phyloP scores from a whole-genome alignment of 2,888 invertebrate species.

The Rhopalosiphum nymphaeae region DNA sequence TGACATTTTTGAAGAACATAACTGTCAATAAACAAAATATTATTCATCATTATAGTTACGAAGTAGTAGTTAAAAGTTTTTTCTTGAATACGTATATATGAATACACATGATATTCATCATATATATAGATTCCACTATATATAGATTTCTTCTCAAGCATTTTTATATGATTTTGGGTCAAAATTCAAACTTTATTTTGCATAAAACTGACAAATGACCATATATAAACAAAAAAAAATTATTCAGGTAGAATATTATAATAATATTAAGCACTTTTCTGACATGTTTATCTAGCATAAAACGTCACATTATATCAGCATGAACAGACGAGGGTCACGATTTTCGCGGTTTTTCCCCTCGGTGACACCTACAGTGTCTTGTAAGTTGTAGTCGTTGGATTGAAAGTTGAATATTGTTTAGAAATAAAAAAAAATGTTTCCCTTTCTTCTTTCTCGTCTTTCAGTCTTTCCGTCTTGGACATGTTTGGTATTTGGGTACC shows the following conservation, averaged over 20 bases:
- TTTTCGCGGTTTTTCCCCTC: slow-evolving; percentile 27
- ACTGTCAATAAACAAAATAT: not conserved
- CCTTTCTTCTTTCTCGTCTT: not conserved
- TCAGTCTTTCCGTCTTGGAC: slow-evolving; percentile 1
- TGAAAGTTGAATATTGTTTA: slow-evolving; percentile 24
- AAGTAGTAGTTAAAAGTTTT: not conserved
- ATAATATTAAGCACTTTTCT: slow-evolving; percentile 41
- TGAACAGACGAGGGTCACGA: slow-evolving; percentile 53
- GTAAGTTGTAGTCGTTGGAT: not conserved
- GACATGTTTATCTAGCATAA: slow-evolving; percentile 54
- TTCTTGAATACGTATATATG: not conserved
- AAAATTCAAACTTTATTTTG: not conserved
- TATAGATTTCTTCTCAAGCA: not conserved
- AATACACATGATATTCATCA: not conserved
- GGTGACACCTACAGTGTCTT: slow-evolving; percentile 5
- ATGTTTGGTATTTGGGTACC: slow-evolving; percentile 54
- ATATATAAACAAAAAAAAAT: not conserved
- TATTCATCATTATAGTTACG: not conserved
- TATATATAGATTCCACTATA: not conserved
- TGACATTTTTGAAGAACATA: not conserved
- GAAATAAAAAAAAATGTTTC: not conserved
- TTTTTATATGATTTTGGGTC: not conserved
- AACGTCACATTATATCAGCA: slow-evolving; percentile 54
- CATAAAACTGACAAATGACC: slow-evolving; percentile 24
- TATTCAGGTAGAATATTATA: not conserved